Conservation (phyloP, 2,113 vertebrate genomes). For the Ctenodactylus gundi region DNA sequence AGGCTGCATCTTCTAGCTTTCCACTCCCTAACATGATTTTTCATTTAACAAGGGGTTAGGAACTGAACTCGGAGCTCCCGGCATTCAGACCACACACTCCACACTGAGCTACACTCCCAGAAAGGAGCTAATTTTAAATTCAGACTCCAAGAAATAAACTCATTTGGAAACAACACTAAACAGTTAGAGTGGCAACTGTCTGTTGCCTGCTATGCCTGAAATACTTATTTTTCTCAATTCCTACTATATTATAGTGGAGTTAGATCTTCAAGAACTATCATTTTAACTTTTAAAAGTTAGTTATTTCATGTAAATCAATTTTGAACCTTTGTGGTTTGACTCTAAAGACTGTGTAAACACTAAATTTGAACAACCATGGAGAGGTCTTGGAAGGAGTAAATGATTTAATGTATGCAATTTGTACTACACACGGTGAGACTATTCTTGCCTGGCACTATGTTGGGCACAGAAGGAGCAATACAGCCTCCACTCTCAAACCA, state of each 20-base stretch:
- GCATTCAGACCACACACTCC: no score
- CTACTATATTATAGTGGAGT: background rate
- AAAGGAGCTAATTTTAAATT: background rate
- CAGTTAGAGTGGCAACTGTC: background rate
- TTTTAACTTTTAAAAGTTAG: background rate
- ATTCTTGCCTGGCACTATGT: background rate
- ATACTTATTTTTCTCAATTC: conserved; percentile 23
- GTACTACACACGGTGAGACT: background rate
- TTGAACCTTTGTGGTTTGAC: background rate
- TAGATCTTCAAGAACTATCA: background rate
- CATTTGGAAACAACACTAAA: background rate
- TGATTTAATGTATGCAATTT: background rate
- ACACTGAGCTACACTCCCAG: background rate
- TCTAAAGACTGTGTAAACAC: background rate
- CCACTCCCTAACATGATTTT: no score
- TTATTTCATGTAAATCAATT: background rate
- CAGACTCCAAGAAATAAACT: background rate
- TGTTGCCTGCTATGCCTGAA: background rate
- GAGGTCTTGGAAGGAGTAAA: background rate
- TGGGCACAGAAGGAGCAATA: background rate
- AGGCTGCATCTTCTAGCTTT: no score
- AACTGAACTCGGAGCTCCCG: no score
- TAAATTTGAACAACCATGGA: background rate
- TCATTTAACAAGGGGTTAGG: no score
- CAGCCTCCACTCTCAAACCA: background rate